A percentile compares a stretch with the other conserved stretches of the same genome.
These are phyloP conservation scores for Alitta virens DNA, from an alignment of 2,888 invertebrate species.

Conservation along the genomic window DNA sequence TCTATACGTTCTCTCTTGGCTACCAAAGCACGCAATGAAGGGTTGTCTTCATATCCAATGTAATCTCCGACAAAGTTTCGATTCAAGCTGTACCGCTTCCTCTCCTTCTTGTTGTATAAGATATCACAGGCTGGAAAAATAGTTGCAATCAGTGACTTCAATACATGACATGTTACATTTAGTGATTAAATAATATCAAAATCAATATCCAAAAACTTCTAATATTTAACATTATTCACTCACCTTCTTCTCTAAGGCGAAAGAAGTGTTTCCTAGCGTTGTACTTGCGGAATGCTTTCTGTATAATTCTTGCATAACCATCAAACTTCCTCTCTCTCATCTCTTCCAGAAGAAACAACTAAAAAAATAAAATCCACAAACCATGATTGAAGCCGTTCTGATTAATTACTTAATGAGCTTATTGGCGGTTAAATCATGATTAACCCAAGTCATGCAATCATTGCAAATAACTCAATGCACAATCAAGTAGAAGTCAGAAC, in stretches of 20 bases:
- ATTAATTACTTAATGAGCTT: too few species aligned
- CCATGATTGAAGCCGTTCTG: too few species aligned
- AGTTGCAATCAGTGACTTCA: too few species aligned
- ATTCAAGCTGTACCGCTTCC: conserved; percentile 65
- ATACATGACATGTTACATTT: too few species aligned
- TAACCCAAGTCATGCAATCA: too few species aligned
- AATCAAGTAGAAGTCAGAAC: too few species aligned
- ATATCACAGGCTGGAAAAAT: conserved; percentile 58
- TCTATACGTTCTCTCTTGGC: conserved; percentile 67
- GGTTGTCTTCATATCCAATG: conserved; percentile 66
- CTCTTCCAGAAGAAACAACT: conserved; percentile 70
- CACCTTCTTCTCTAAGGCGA: conserved; percentile 63
- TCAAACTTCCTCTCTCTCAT: conserved; percentile 68
- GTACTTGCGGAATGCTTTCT: conserved; percentile 68
- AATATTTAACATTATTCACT: neutral
- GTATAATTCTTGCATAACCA: conserved; percentile 66
- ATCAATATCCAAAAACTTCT: neutral
- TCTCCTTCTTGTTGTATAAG: conserved; percentile 64
- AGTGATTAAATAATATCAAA: too few species aligned
- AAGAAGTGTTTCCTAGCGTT: conserved; percentile 64
- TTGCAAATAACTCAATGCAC: too few species aligned
- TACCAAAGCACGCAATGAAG: conserved; percentile 62
- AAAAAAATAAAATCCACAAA: conserved; percentile 12
- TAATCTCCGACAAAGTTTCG: conserved; percentile 70
- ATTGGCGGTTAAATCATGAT: too few species aligned